phyloP scores from a whole-genome alignment of 1,140 invertebrate species.

The Ooceraea biroi region DNA sequence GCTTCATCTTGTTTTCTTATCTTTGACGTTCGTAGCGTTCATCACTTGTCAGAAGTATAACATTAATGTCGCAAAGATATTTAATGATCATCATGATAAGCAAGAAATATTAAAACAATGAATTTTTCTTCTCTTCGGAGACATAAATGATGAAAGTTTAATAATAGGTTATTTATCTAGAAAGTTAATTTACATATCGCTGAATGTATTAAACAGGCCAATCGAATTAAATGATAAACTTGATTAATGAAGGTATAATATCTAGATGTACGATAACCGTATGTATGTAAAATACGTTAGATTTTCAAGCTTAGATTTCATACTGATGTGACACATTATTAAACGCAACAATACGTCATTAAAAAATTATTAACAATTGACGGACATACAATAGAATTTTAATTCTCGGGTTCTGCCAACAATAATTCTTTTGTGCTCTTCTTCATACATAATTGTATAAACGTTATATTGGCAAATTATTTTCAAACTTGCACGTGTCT shows the following conservation, averaged over 20 bases:
- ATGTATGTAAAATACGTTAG: conserved; percentile 20
- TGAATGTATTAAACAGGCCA: conserved; percentile 24
- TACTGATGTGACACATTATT: conserved; percentile 34
- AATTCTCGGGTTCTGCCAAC: conserved; percentile 67
- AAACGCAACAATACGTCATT: conserved; percentile 39
- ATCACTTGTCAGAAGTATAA: neutral
- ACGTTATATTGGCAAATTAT: conserved; percentile 52
- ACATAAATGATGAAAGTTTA: conserved; percentile 6
- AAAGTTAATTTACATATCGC: conserved; percentile 26
- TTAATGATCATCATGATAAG: neutral
- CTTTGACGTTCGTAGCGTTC: neutral
- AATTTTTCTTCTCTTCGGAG: neutral
- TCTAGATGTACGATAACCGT: conserved; percentile 12
- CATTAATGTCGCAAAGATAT: neutral
- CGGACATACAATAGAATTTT: conserved; percentile 71
- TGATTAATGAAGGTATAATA: conserved; percentile 40
- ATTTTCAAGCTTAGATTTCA: conserved; percentile 29
- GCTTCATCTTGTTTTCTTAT: conserved; percentile 13
- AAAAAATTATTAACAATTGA: conserved; percentile 55
- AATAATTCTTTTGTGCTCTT: conserved; percentile 62
- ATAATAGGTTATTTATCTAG: neutral
- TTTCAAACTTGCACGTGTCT: conserved; percentile 30
- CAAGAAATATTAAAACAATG: conserved; percentile 13
- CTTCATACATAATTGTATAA: conserved; percentile 52
- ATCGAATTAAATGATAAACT: conserved; percentile 45